phyloP scores from a whole-genome alignment of 2,888 invertebrate species.

The Chloromyia formosa region DNA sequence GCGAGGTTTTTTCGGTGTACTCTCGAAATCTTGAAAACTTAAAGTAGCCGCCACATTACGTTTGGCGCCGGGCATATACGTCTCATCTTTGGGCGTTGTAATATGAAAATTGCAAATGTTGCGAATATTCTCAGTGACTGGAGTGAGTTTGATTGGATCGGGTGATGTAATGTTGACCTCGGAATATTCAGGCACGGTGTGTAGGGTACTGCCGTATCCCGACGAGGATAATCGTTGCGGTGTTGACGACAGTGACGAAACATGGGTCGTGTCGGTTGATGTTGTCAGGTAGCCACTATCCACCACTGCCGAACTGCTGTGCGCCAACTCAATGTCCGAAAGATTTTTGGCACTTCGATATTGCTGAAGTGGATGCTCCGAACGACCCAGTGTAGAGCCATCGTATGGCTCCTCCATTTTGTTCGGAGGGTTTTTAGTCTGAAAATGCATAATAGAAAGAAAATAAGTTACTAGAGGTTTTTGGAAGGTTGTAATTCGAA shows the following conservation, averaged over 20 bases:
- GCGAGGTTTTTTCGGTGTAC: constrained; percentile 46
- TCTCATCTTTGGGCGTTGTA: constrained; percentile 48
- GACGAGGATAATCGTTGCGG: constrained; percentile 16
- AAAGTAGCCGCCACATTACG: constrained; percentile 25
- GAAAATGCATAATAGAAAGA: constrained; percentile 21
- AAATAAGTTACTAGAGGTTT: neutral
- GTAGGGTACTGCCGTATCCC: neutral
- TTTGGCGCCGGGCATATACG: constrained; percentile 28
- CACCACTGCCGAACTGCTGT: constrained; percentile 5
- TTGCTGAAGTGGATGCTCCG: neutral
- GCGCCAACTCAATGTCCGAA: neutral
- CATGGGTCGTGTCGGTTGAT: constrained; percentile 33
- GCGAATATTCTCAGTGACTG: constrained; percentile 48
- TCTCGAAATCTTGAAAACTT: constrained; percentile 46
- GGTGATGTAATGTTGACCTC: neutral
- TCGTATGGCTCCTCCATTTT: constrained; percentile 42
- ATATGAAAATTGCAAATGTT: constrained; percentile 48
- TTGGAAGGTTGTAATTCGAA: too few species aligned
- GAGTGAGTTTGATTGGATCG: constrained; percentile 44
- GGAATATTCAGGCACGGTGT: constrained; percentile 6
- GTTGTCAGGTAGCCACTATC: constrained; percentile 47
- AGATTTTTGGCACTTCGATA: constrained; percentile 33
- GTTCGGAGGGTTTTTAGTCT: constrained; percentile 4
- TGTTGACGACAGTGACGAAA: constrained; percentile 23
- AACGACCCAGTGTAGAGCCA: constrained; percentile 16